These are phyloP conservation scores for Toxotes jaculatrix DNA, from an alignment of 2,113 vertebrate species.

Conservation along the genomic window DNA sequence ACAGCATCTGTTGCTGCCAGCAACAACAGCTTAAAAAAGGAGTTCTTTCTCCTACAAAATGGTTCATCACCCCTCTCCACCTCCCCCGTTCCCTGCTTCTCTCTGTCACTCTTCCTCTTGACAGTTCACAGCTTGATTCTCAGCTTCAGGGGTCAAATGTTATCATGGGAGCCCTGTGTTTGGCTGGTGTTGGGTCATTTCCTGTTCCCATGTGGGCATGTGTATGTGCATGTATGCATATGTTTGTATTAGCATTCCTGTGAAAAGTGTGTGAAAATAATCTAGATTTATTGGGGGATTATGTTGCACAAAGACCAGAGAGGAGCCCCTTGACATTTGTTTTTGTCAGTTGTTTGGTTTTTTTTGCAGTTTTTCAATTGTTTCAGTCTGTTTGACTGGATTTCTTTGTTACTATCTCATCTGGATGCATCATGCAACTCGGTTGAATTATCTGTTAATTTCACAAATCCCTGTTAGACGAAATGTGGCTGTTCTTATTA, in stretches of 20 bases:
- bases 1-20: conserved; percentile 11
- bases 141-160: conserved; percentile 11
- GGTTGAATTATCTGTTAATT: not conserved
- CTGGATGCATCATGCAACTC: not conserved
- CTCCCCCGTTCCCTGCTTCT: not conserved
- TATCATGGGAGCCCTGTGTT: not conserved
- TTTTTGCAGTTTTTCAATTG: not conserved
- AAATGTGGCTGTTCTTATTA: not conserved
- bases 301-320: not conserved
- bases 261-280: not conserved
- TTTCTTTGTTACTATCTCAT: not conserved
- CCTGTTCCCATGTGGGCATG: conserved; percentile 11
- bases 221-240: not conserved
- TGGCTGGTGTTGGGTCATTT: not conserved
- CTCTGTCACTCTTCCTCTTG: not conserved
- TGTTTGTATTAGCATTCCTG: not conserved
- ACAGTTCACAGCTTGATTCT: not conserved
- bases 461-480: not conserved
- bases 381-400: not conserved
- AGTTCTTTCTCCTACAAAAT: conserved; percentile 5
- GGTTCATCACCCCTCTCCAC: not conserved
- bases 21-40: not conserved
- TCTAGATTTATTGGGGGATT: not conserved
- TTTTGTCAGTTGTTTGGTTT: not conserved
- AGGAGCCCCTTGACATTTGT: not conserved